Evolutionary conservation across 1,140 invertebrate species (phyloP).

Genomic region (Zaprionus tsacasi): DNA sequence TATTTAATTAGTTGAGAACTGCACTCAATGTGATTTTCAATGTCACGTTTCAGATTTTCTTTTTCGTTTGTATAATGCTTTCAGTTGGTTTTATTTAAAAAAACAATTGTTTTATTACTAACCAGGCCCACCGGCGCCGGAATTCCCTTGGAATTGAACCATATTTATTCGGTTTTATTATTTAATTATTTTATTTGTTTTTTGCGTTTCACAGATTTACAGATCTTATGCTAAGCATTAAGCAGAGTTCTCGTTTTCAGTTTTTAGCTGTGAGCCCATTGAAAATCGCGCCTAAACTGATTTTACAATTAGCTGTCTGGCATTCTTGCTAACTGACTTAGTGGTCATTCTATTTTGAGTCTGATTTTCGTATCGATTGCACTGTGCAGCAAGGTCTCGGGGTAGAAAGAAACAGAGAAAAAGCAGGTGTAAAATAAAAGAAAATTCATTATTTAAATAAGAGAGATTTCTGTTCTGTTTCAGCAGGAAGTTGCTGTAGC

Average conservation of each 20-base stretch:
- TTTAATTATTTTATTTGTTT: not conserved
- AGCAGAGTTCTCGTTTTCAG: slow-evolving; percentile 11
- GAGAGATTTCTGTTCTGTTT: too few species aligned
- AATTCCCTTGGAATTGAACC: slow-evolving; percentile 69
- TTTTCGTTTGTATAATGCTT: not conserved
- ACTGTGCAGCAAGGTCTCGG: slow-evolving; percentile 41
- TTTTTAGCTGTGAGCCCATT: slow-evolving; percentile 56
- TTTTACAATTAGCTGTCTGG: slow-evolving; percentile 76
- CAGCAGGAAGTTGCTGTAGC: too few species aligned
- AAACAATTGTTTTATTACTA: slow-evolving; percentile 40
- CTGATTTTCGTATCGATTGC: slow-evolving; percentile 82
- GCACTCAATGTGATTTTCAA: not conserved
- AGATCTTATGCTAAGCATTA: not conserved
- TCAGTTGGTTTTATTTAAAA: not conserved
- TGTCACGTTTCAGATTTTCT: not conserved
- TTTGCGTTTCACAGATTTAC: slow-evolving; percentile 12
- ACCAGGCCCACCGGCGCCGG: slow-evolving; percentile 51
- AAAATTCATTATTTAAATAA: too few species aligned
- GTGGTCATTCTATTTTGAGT: slow-evolving; percentile 81
- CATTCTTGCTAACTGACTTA: slow-evolving; percentile 82
- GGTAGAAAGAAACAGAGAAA: not conserved
- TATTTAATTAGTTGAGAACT: slow-evolving; percentile 1
- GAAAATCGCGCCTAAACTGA: slow-evolving; percentile 83
- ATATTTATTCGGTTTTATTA: slow-evolving; percentile 29
- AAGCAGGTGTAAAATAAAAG: too few species aligned